These are phyloP conservation scores for Eonycteris spelaea DNA, from an alignment of 2,113 vertebrate genomes.

Conservation along the genomic window DNA sequence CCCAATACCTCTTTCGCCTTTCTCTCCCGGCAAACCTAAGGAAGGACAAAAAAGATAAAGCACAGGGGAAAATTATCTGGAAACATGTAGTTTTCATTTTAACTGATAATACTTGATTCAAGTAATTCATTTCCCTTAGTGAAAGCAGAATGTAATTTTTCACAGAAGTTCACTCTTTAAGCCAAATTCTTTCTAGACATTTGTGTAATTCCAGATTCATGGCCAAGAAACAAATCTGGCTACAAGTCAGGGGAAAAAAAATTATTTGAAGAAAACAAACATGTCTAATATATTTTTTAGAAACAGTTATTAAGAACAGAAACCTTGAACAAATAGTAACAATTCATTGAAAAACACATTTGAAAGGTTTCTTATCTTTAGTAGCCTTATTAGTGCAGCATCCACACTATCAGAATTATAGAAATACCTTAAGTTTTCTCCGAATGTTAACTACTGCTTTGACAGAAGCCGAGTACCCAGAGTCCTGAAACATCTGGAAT, in stretches of 20 bases:
- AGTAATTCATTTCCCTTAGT: slow-evolving; percentile 45
- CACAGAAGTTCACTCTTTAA: slow-evolving; percentile 57
- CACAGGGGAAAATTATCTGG: background rate
- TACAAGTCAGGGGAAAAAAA: slow-evolving; percentile 35
- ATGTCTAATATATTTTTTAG: slow-evolving; percentile 44
- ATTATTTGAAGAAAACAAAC: slow-evolving; percentile 69
- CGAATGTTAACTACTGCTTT: background rate
- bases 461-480: background rate
- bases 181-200: slow-evolving; percentile 72
- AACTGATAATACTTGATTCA: slow-evolving; percentile 48
- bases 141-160: slow-evolving; percentile 64
- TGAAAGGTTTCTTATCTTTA: background rate
- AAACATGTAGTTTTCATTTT: slow-evolving; percentile 43
- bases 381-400: background rate
- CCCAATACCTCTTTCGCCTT: slow-evolving; percentile 93
- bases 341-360: background rate
- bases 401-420: background rate
- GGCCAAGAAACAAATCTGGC: slow-evolving; percentile 67
- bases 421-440: background rate
- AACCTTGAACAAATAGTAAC: slow-evolving; percentile 10
- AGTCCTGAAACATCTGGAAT: slow-evolving; percentile 39
- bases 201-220: slow-evolving; percentile 67
- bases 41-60: background rate
- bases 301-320: slow-evolving; percentile 50
- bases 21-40: slow-evolving; percentile 92